phyloP scores from a whole-genome alignment of 2,797 vertebrate genomes.

The Pipistrellus nathusii region DNA sequence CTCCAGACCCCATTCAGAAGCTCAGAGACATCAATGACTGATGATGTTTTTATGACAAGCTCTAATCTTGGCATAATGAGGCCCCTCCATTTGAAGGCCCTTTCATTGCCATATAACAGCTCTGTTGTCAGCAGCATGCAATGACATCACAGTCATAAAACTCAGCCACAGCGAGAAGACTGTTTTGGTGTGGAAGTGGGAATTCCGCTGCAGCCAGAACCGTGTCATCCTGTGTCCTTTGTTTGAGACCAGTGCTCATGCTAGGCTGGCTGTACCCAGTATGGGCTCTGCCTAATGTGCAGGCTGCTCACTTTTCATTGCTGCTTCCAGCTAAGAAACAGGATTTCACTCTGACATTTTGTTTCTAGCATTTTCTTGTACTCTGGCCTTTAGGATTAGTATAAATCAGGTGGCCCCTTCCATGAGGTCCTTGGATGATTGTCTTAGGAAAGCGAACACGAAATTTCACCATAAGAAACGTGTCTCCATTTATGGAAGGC shows the following conservation, averaged over 20 bases:
- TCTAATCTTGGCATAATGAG: conserved; percentile 51
- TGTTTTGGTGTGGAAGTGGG: conserved; percentile 60
- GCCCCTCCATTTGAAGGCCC: conserved; percentile 69
- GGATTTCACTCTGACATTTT: not conserved
- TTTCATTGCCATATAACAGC: conserved; percentile 74
- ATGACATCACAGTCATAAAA: conserved; percentile 78
- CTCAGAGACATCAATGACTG: conserved; percentile 44
- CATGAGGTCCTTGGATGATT: not conserved
- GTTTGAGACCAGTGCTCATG: not conserved
- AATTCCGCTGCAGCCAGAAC: not conserved
- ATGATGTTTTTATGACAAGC: conserved; percentile 67
- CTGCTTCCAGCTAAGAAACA: not conserved
- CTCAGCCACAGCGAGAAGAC: conserved; percentile 74
- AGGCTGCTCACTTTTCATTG: not conserved
- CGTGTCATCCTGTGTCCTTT: conserved; percentile 45
- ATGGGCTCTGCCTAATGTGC: not conserved
- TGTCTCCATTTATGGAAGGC: not conserved
- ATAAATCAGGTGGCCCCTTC: not conserved
- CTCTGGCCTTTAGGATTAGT: not conserved
- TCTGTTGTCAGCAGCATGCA: conserved; percentile 64
- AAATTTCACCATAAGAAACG: not conserved
- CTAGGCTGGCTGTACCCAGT: not conserved
- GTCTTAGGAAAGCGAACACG: not conserved
- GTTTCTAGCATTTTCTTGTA: not conserved
- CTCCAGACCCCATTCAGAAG: conserved; percentile 58